Percentiles rank a stretch among this genome's conserved stretches.
Conservation (phyloP, 2,888 invertebrate genomes). For the Amphipyra tragopoginis region DNA sequence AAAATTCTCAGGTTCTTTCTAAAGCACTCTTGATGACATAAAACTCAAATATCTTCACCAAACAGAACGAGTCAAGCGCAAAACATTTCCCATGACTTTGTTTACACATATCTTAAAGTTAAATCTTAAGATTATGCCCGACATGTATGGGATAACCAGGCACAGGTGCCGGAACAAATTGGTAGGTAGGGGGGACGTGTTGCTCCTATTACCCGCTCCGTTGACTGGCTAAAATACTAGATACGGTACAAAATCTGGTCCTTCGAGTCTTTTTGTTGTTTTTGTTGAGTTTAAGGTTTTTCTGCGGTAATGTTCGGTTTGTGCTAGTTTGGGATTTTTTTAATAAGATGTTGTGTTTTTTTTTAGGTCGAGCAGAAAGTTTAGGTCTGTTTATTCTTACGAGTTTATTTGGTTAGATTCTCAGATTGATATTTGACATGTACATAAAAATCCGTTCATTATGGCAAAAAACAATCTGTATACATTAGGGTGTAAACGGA, state of each 20-base stretch:
- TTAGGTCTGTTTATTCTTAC: background rate
- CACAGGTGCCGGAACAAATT: slow-evolving; percentile 73
- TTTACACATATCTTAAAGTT: slow-evolving; percentile 61
- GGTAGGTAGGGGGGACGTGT: slow-evolving; percentile 51
- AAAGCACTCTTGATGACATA: too few species aligned
- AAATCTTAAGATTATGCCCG: slow-evolving; percentile 61
- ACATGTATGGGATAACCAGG: slow-evolving; percentile 56
- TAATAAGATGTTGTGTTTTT: slow-evolving; percentile 18
- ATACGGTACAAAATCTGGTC: slow-evolving; percentile 42
- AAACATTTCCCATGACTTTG: slow-evolving; percentile 48
- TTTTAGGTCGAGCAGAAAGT: slow-evolving; percentile 6
- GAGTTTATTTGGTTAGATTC: background rate
- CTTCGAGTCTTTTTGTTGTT: slow-evolving; percentile 21
- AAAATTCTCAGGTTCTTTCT: too few species aligned
- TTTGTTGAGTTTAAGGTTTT: slow-evolving; percentile 18
- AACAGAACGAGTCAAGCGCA: slow-evolving; percentile 16
- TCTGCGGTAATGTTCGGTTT: slow-evolving; percentile 24
- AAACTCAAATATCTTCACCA: too few species aligned
- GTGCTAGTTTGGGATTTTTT: slow-evolving; percentile 5
- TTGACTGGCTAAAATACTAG: slow-evolving; percentile 58
- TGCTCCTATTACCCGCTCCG: slow-evolving; percentile 53
- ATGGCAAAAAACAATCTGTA: too few species aligned
- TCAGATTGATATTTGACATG: too few species aligned
- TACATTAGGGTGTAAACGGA: too few species aligned
- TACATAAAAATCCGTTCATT: too few species aligned